A percentile compares a stretch with the other conserved stretches of the same genome.
These are phyloP conservation scores for Laticauda laticaudata DNA, from an alignment of 2,113 vertebrate genomes.

Conservation along the genomic window DNA sequence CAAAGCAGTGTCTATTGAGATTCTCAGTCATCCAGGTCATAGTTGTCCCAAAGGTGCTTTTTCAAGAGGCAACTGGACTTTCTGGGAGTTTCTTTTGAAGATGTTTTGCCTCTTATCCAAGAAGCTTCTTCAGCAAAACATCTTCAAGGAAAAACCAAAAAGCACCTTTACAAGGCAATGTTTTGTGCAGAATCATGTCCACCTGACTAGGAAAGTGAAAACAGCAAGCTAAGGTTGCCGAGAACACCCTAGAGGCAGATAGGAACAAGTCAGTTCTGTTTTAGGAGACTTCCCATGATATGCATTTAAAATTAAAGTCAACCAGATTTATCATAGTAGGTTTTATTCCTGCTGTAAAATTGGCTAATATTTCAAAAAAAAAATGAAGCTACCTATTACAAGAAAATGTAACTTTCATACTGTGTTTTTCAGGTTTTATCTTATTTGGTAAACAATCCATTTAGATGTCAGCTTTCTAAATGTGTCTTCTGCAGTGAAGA, in stretches of 20 bases:
- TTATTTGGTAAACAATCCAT: neutral
- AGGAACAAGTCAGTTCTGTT: neutral
- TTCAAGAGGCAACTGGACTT: no score
- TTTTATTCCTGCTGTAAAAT: neutral
- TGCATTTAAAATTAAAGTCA: neutral
- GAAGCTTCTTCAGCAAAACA: no score
- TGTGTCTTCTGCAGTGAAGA: neutral
- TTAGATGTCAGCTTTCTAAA: neutral
- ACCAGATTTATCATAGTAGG: neutral
- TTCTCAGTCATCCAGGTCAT: no score
- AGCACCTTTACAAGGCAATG: neutral
- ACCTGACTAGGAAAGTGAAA: neutral
- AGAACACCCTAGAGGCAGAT: neutral
- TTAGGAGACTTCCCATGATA: neutral
- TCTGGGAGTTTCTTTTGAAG: no score
- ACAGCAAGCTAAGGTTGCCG: neutral
- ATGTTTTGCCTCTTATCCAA: no score
- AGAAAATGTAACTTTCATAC: neutral
- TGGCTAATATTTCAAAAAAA: neutral
- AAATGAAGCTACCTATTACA: neutral
- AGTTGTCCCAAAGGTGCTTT: no score
- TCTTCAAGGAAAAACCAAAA: no score
- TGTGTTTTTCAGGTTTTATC: neutral
- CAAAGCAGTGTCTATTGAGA: neutral
- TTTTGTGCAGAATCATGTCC: neutral